Percentiles rank a stretch among this genome's conserved stretches.
These are phyloP conservation scores for Hypotaenidia philippensis DNA, from an alignment of 2,797 vertebrate genomes.

Conservation along the genomic window DNA sequence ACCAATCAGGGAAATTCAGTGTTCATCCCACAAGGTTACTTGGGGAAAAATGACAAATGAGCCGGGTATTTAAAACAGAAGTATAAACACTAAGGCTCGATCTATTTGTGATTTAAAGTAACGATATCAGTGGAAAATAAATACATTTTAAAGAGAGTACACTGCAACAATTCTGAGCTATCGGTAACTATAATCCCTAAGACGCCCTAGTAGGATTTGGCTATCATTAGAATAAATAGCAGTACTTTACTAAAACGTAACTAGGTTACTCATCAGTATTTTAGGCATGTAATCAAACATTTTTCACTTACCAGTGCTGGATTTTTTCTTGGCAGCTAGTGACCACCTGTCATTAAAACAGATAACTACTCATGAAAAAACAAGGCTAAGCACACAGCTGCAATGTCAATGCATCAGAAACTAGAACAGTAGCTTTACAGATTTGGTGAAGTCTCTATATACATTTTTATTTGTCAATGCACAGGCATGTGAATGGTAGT, in stretches of 20 bases:
- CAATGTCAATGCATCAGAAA: slow-evolving; percentile 77
- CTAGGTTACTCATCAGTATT: slow-evolving; percentile 61
- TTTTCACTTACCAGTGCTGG: slow-evolving; percentile 88
- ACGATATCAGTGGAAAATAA: not conserved
- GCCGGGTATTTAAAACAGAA: slow-evolving; percentile 2
- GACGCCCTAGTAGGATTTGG: slow-evolving; percentile 34
- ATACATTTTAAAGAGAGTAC: slow-evolving; percentile 1
- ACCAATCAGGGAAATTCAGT: slow-evolving; percentile 14
- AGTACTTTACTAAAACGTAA: slow-evolving; percentile 44
- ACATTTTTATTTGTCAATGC: slow-evolving; percentile 83
- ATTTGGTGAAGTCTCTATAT: slow-evolving; percentile 52
- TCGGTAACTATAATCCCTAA: slow-evolving; percentile 1
- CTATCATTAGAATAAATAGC: not conserved
- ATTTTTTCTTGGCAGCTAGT: slow-evolving; percentile 86
- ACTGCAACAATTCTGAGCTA: slow-evolving; percentile 16
- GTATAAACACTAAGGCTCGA: not conserved
- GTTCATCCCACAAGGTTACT: slow-evolving; percentile 8
- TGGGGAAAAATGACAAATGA: not conserved
- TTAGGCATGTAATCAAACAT: slow-evolving; percentile 71
- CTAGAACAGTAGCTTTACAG: slow-evolving; percentile 75
- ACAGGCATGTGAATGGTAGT: slow-evolving; percentile 62
- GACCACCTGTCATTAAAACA: slow-evolving; percentile 89
- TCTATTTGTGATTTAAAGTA: not conserved
- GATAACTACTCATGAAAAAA: slow-evolving; percentile 84
- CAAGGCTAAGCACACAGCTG: slow-evolving; percentile 72